Percentiles rank a stretch among this genome's conserved stretches.
phyloP scores from a whole-genome alignment of 2,797 vertebrate genomes.

The Aphelocoma californica region DNA sequence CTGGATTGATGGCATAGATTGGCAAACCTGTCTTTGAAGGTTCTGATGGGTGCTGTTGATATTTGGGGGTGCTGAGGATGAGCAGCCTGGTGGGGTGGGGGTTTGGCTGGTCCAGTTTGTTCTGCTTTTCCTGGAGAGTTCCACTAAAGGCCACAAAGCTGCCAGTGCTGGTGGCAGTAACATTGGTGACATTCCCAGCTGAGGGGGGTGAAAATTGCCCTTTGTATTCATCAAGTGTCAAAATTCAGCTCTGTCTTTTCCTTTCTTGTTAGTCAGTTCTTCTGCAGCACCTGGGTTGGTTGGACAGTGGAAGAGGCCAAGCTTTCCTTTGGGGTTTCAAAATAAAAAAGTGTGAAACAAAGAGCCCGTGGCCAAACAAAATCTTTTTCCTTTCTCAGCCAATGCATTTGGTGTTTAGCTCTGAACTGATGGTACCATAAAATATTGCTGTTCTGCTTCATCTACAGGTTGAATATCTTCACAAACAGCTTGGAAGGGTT shows the following conservation, averaged over 20 bases:
- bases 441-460: not conserved
- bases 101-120: not conserved
- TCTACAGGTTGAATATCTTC: conserved; percentile 86
- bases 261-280: not conserved
- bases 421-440: not conserved
- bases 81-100: not conserved
- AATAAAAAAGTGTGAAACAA: not conserved
- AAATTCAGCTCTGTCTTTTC: not conserved
- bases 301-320: not conserved
- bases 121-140: not conserved
- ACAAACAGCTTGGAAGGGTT: conserved; percentile 84
- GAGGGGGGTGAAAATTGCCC: not conserved
- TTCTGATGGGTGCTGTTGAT: not conserved
- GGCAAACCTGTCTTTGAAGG: not conserved
- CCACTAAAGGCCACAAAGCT: not conserved
- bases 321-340: not conserved
- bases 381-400: not conserved
- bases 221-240: not conserved
- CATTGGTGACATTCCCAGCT: not conserved
- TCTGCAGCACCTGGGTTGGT: not conserved
- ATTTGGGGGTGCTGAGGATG: not conserved
- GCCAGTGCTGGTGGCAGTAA: not conserved
- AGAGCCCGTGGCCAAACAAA: not conserved
- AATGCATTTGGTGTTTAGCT: not conserved
- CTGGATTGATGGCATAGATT: not conserved